A percentile compares a stretch with the other conserved stretches of the same genome.
phyloP scores from a whole-genome alignment of 2,113 vertebrate species.

The Fulmarus glacialis region DNA sequence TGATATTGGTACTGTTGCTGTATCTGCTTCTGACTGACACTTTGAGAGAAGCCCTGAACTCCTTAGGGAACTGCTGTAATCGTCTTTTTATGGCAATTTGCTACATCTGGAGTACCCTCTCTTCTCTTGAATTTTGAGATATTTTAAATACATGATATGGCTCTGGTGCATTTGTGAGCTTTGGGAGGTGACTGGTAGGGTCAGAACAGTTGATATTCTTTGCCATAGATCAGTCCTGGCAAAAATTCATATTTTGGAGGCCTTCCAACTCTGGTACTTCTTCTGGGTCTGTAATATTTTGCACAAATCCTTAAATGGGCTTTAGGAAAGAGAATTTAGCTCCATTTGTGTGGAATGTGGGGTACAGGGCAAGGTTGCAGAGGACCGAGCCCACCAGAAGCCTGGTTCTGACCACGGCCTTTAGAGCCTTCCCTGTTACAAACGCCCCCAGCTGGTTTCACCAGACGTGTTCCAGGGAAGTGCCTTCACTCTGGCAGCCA shows the following conservation, averaged over 20 bases:
- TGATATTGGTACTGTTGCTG: not conserved
- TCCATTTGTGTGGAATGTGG: not conserved
- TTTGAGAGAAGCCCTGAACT: not conserved
- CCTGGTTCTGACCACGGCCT: not conserved
- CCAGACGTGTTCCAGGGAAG: not conserved
- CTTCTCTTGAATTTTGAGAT: not conserved
- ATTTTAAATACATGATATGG: not conserved
- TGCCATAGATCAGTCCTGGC: not conserved
- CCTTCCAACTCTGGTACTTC: not conserved
- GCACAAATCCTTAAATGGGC: not conserved
- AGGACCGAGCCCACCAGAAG: not conserved
- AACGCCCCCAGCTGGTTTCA: not conserved
- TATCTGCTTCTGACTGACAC: not conserved
- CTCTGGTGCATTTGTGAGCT: not conserved
- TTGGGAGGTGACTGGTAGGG: not conserved
- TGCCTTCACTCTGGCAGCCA: not conserved
- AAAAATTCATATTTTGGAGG: not conserved
- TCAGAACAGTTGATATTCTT: not conserved
- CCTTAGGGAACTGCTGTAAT: not conserved
- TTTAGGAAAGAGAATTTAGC: not conserved
- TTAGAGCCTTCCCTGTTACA: not conserved
- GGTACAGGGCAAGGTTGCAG: not conserved
- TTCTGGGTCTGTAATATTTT: not conserved
- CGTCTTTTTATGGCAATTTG: not conserved
- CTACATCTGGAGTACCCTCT: not conserved